Percentiles rank a stretch among this genome's conserved stretches.
Conservation (phyloP, 1,140 invertebrate species). For the Drosophila sp. region DNA sequence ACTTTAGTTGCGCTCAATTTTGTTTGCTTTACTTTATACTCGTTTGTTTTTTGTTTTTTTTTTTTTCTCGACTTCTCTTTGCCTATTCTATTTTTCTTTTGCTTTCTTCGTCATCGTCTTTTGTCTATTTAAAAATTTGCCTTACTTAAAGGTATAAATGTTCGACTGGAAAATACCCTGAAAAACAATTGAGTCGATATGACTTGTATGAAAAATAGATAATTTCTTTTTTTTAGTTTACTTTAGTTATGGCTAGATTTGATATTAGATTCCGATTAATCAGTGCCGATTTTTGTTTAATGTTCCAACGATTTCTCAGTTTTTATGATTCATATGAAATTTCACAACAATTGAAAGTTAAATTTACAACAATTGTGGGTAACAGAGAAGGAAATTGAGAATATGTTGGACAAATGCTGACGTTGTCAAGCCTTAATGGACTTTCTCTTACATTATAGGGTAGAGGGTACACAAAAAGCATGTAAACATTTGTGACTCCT, state of each 20-base stretch:
- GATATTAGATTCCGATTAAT: too few species aligned
- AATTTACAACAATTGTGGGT: too few species aligned
- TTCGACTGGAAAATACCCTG: not conserved
- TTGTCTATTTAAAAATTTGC: constrained; percentile 56
- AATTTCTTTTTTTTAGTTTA: too few species aligned
- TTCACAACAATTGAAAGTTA: too few species aligned
- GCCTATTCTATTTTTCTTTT: constrained; percentile 19
- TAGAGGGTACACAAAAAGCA: constrained; percentile 22
- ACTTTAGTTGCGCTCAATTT: constrained; percentile 54
- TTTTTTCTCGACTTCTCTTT: not conserved
- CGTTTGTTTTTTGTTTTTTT: not conserved
- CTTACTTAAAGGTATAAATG: not conserved
- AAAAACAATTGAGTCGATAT: not conserved
- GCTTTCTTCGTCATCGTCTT: constrained; percentile 44
- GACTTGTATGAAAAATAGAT: not conserved
- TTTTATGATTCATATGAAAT: too few species aligned
- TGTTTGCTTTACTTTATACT: constrained; percentile 17
- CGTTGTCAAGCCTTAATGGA: not conserved
- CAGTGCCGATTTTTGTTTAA: too few species aligned
- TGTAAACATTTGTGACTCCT: constrained; percentile 47
- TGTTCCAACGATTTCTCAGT: too few species aligned
- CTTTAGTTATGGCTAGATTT: too few species aligned
- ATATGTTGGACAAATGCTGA: too few species aligned
- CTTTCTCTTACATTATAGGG: not conserved
- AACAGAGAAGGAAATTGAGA: too few species aligned